These are phyloP conservation scores for Porphyrio hochstetteri DNA, from an alignment of 2,113 vertebrate species.

Conservation along the genomic window DNA sequence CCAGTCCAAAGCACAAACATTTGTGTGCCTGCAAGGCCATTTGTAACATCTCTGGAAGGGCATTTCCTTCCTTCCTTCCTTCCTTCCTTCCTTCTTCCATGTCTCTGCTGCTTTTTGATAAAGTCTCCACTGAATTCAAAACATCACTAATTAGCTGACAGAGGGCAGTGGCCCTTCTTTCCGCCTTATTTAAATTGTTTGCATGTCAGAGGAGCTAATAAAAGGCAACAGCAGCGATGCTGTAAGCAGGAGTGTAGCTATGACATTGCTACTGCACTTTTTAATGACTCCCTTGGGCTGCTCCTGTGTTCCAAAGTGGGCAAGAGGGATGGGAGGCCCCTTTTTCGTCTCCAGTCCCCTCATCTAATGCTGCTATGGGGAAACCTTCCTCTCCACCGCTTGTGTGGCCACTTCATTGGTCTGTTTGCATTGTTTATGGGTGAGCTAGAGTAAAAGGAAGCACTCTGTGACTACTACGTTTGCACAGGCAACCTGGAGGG, in stretches of 20 bases:
- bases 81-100: neutral
- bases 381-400: accelerated
- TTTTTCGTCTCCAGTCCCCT: neutral
- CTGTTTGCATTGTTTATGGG: neutral
- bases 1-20: neutral
- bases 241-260: neutral
- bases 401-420: neutral
- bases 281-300: neutral
- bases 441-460: neutral
- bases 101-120: neutral
- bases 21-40: neutral
- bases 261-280: accelerated
- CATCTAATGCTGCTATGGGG: neutral
- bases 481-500: neutral
- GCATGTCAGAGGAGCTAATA: neutral
- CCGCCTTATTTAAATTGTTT: neutral
- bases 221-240: neutral
- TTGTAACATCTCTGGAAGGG: neutral
- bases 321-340: neutral
- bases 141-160: neutral
- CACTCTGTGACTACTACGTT: accelerated
- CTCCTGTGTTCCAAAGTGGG: neutral
- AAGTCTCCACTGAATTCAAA: neutral
- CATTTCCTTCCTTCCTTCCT: too few relatives aligned
- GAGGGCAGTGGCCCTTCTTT: neutral